Evolutionary conservation across 2,888 invertebrate genomes (phyloP).

Genomic region (Platycheirus rosarum): DNA sequence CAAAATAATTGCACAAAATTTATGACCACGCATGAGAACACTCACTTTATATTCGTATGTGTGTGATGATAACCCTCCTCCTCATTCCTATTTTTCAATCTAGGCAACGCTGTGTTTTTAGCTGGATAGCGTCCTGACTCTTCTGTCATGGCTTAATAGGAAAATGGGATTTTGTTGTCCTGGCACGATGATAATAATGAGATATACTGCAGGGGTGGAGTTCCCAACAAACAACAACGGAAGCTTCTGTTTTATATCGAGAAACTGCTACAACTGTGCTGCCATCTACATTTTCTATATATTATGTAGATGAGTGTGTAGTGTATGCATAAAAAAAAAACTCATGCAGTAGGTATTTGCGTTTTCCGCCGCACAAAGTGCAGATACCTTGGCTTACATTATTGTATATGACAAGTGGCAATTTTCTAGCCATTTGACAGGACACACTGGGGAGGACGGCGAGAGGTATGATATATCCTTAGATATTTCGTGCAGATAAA

Average conservation of each 20-base stretch:
- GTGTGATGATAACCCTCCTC: not conserved
- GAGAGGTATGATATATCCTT: not conserved
- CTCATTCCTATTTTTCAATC: slow-evolving; percentile 1
- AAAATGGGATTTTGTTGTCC: slow-evolving; percentile 74
- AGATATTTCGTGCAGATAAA: slow-evolving; percentile 57
- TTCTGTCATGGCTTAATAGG: slow-evolving; percentile 70
- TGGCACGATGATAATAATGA: slow-evolving; percentile 69
- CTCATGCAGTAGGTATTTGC: slow-evolving; percentile 29
- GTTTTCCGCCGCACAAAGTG: slow-evolving; percentile 55
- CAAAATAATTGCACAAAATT: slow-evolving; percentile 73
- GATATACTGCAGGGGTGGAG: slow-evolving; percentile 55
- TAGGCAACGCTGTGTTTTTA: slow-evolving; percentile 3
- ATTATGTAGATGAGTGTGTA: slow-evolving; percentile 19
- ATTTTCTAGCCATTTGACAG: slow-evolving; percentile 63
- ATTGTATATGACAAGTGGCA: slow-evolving; percentile 71
- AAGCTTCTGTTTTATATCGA: not conserved
- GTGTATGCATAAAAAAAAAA: slow-evolving; percentile 14
- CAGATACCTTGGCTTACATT: slow-evolving; percentile 66
- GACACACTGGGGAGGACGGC: not conserved
- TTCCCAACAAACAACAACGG: slow-evolving; percentile 4
- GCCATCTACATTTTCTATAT: not conserved
- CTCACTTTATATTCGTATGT: slow-evolving; percentile 22
- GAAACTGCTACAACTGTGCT: not conserved
- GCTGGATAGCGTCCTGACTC: slow-evolving; percentile 34
- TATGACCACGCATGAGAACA: slow-evolving; percentile 70